Evolutionary conservation across 2,113 vertebrate genomes (phyloP).

Genomic region (Polyodon spathula): DNA sequence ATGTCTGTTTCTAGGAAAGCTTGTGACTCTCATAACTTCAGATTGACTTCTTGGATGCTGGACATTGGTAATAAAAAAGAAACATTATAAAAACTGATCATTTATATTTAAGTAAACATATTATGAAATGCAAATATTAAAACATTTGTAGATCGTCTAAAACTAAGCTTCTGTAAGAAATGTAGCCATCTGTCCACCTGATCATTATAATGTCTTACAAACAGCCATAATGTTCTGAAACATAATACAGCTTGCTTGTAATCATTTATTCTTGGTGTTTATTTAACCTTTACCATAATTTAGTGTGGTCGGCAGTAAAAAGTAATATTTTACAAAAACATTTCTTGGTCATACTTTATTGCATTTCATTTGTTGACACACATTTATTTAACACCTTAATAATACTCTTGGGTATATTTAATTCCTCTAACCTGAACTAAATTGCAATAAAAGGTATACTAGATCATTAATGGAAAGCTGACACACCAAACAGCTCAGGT

Average conservation of each 20-base stretch:
- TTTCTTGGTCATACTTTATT: constrained; percentile 16
- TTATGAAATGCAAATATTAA: too few relatives aligned
- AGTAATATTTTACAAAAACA: constrained; percentile 41
- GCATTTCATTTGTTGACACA: constrained; percentile 42
- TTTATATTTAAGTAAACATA: too few relatives aligned
- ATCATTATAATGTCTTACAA: too few relatives aligned
- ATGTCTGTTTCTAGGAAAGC: too few relatives aligned
- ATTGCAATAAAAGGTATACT: constrained; percentile 50
- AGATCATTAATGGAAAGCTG: constrained; percentile 52
- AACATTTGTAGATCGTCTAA: too few relatives aligned
- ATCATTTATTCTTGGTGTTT: constrained; percentile 45
- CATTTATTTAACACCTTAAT: constrained; percentile 44
- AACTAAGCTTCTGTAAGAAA: too few relatives aligned
- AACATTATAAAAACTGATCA: too few relatives aligned
- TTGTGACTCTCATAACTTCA: too few relatives aligned
- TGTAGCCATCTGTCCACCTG: too few relatives aligned
- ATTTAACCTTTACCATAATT: constrained; percentile 56
- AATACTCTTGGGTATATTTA: constrained; percentile 48
- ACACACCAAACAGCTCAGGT: constrained; percentile 45
- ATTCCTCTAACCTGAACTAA: constrained; percentile 47
- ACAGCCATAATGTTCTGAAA: too few relatives aligned
- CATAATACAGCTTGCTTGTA: constrained; percentile 19
- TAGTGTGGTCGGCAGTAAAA: constrained; percentile 48
- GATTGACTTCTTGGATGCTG: too few relatives aligned
- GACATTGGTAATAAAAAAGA: too few relatives aligned